Percentiles rank a stretch among this genome's conserved stretches.
Conservation (phyloP, 1,140 invertebrate species). For the Lepidurus apus region DNA sequence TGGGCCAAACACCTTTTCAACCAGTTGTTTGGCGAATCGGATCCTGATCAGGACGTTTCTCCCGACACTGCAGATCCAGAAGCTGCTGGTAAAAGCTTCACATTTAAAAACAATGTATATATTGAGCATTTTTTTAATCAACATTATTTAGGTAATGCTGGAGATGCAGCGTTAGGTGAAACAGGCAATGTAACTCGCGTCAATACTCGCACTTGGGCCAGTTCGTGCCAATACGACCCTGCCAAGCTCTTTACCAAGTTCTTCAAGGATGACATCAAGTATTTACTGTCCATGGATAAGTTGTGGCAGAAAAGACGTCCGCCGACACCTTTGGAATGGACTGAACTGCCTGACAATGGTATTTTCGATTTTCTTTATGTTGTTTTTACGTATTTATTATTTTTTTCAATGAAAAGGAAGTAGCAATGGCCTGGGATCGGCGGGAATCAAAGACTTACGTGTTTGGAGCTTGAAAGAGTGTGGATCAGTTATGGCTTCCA, state of each 20-base stretch:
- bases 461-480: conserved; percentile 76
- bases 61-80: conserved; percentile 94
- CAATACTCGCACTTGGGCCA: conserved; percentile 88
- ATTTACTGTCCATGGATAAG: conserved; percentile 89
- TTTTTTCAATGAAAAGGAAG: conserved; percentile 29
- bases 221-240: conserved; percentile 73
- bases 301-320: conserved; percentile 83
- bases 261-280: conserved; percentile 92
- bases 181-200: conserved; percentile 67
- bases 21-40: conserved; percentile 94
- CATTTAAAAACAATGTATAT: conserved; percentile 15
- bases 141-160: conserved; percentile 41
- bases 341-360: conserved; percentile 58
- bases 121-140: background rate
- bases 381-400: background rate
- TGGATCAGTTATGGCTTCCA: conserved; percentile 65
- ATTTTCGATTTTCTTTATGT: background rate
- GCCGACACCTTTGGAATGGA: conserved; percentile 73
- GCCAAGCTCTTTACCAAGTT: conserved; percentile 80
- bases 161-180: conserved; percentile 50
- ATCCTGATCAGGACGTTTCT: conserved; percentile 95
- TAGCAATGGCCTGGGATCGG: background rate
- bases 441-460: conserved; percentile 63
- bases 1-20: conserved; percentile 99
- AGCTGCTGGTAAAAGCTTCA: conserved; percentile 51